A percentile compares a stretch with the other conserved stretches of the same genome.
phyloP scores from a whole-genome alignment of 1,140 invertebrate species.

The Tetragnatha versicolor region DNA sequence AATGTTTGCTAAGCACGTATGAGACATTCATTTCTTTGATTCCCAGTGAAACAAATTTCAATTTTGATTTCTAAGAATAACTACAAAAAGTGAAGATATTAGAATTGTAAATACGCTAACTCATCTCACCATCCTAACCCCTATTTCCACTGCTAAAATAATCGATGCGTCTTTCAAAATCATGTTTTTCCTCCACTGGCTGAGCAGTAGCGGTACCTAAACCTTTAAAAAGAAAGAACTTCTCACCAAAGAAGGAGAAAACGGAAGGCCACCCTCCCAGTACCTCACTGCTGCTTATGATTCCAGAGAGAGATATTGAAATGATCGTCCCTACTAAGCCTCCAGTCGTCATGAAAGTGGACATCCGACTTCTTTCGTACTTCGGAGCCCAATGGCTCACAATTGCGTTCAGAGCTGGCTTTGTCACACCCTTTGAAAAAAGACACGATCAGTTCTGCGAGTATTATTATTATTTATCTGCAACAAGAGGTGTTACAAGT shows the following conservation, averaged over 20 bases:
- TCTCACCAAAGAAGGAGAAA: conserved; percentile 85
- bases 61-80: neutral
- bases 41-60: no score
- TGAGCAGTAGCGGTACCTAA: neutral
- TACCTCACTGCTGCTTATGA: conserved; percentile 69
- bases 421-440: conserved; percentile 87
- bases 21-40: no score
- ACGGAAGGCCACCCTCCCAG: conserved; percentile 84
- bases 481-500: no score
- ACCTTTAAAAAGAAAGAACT: neutral
- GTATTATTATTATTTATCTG: no score
- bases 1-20: no score
- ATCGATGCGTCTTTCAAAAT: neutral
- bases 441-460: no score
- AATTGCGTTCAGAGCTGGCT: conserved; percentile 98
- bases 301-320: conserved; percentile 76
- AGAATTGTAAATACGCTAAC: neutral
- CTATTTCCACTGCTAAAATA: neutral
- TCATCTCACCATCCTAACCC: neutral
- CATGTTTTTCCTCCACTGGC: neutral
- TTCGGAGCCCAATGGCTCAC: conserved; percentile 99
- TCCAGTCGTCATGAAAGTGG: conserved; percentile 82
- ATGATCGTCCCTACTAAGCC: conserved; percentile 83
- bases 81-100: neutral
- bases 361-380: conserved; percentile 91